Conservation (phyloP, 2,113 vertebrate species). For the Cisticola juncidis region DNA sequence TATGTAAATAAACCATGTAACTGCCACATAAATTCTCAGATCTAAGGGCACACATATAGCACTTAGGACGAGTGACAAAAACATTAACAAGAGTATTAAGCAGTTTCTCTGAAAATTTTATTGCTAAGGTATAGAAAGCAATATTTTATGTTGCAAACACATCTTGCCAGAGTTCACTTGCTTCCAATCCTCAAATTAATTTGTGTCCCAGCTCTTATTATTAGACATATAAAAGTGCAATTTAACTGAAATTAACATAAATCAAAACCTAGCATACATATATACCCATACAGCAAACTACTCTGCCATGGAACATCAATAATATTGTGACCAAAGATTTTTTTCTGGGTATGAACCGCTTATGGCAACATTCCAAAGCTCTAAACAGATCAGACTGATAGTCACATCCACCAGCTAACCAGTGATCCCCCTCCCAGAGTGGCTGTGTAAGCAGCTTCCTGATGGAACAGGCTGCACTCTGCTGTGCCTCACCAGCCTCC, state of each 20-base stretch:
- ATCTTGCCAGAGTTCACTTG: not conserved
- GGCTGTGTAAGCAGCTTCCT: not conserved
- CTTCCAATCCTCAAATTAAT: not conserved
- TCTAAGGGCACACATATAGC: not conserved
- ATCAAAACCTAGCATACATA: not conserved
- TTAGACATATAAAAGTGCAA: not conserved
- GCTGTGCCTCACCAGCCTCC: not conserved
- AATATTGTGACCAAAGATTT: not conserved
- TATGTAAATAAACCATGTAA: not conserved
- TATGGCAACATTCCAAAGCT: not conserved
- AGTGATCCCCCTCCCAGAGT: accelerated
- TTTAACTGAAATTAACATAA: not conserved
- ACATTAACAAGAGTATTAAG: not conserved
- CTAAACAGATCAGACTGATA: not conserved
- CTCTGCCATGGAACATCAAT: not conserved
- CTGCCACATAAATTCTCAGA: not conserved
- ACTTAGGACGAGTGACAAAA: not conserved
- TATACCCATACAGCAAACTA: not conserved
- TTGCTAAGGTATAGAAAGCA: not conserved
- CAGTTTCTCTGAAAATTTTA: not conserved
- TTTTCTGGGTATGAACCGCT: not conserved
- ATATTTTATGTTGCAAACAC: not conserved
- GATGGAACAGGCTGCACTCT: not conserved
- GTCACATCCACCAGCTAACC: not conserved
- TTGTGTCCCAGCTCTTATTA: not conserved